Evolutionary conservation across 2,888 invertebrate species (phyloP), one percentile per base, ranked within the genome.

Genomic region (Saturnia japonica): DNA sequence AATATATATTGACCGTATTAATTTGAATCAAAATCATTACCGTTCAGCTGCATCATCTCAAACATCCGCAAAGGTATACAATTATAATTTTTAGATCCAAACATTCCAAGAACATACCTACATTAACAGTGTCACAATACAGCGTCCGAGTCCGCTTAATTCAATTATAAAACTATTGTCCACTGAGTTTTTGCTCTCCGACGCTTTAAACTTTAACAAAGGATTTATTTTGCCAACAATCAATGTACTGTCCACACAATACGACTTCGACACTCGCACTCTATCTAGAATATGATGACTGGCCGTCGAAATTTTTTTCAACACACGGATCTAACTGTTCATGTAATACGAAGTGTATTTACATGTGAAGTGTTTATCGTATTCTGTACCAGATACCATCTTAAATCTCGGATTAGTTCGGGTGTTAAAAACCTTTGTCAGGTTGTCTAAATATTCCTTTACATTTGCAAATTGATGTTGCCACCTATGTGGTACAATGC

Each of bases 211-310:
- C 77, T 72, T 74, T 80, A 83, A 91, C 90, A 93, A 91, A 87
- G 78, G 82, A 76, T 81, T 86, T 92, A 92, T 93, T 93, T 93
- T 89, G 91, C 85, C 92, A 93, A 93, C 91, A 93, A 90, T 93
- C 91, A 92, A 92, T 89, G 91, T 91, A 86, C 84, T 86, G 78
- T 79, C 78, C 70, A 78, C 73, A 81, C 78, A 87, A 75, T 76
- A 25, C 14, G 66, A 71, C 71, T 34, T 78, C 71, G 78, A 75
- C 74, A 77, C 75, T 78, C 64, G 74, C 74, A 77, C 73, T 72
- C 74, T 81, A 79, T 72, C 74, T 81, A 79, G 81, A 81, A 79
- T 80, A 76, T 79, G 82, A 74, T 78, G 84, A 84, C 79, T 75
- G 86, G 78, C 81, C 84, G 75, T 80, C 78, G 79, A 74, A 74